Evolutionary conservation across 1,140 invertebrate genomes (phyloP).

Genomic region (Atta texana): DNA sequence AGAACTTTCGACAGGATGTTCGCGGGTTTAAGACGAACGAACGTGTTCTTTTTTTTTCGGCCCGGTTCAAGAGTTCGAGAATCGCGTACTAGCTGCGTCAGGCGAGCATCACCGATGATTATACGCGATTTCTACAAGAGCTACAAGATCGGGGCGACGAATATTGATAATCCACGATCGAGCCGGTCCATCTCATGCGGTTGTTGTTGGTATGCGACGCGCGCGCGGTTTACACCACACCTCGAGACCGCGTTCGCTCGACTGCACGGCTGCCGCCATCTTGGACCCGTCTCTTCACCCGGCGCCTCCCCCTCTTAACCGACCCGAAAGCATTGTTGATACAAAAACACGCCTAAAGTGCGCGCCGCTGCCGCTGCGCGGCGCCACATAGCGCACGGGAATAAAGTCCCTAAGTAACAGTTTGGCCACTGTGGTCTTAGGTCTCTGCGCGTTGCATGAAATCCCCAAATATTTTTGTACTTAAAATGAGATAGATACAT

Average conservation of each 20-base stretch:
- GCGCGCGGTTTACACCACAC: conserved; percentile 39
- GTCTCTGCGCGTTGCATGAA: too few species aligned
- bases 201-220: conserved; percentile 20
- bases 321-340: conserved; percentile 70
- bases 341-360: conserved; percentile 78
- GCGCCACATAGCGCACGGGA: background rate
- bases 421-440: too few species aligned
- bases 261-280: conserved; percentile 78
- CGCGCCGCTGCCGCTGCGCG: background rate
- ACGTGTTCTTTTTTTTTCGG: conserved; percentile 2
- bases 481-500: too few species aligned
- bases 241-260: conserved; percentile 73
- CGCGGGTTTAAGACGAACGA: conserved; percentile 48
- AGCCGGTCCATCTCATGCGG: conserved; percentile 74
- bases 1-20: conserved; percentile 32
- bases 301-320: background rate
- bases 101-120: conserved; percentile 37
- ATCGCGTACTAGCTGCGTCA: conserved; percentile 42
- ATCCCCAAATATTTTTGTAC: too few species aligned
- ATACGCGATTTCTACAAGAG: background rate
- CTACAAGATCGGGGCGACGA: conserved; percentile 37
- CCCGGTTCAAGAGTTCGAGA: conserved; percentile 14
- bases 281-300: conserved; percentile 67
- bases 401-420: too few species aligned
- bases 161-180: conserved; percentile 68